Conservation (phyloP, 2,888 invertebrate genomes). For the Cylloceria caligata region DNA sequence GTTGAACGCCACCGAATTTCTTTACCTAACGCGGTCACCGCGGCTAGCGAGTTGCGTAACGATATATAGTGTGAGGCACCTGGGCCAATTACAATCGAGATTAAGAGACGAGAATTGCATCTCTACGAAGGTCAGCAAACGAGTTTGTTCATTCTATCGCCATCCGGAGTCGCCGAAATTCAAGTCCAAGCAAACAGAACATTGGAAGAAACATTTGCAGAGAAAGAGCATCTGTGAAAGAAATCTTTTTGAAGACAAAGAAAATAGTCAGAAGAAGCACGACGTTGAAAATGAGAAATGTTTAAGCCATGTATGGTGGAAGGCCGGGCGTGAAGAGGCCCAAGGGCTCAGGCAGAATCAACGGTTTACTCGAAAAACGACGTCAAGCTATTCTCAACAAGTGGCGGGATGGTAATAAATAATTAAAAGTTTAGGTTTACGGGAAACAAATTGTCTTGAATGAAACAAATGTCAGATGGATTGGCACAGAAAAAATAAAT, state of each 20-base stretch:
- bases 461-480: neutral
- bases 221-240: neutral
- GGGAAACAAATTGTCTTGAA: neutral
- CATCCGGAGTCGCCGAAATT: neutral
- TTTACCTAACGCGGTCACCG: constrained; percentile 64
- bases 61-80: neutral
- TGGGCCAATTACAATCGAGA: neutral
- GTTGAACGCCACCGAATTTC: constrained; percentile 48
- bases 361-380: constrained; percentile 84
- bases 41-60: constrained; percentile 42
- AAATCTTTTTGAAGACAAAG: neutral
- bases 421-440: neutral
- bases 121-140: neutral
- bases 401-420: constrained; percentile 86
- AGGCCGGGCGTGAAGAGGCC: constrained; percentile 79
- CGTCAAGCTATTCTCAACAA: constrained; percentile 85
- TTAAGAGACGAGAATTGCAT: neutral
- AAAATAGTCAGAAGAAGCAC: neutral
- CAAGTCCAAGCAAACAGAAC: neutral
- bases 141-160: neutral
- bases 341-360: constrained; percentile 84
- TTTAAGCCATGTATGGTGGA: constrained; percentile 70
- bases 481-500: neutral
- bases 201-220: neutral
- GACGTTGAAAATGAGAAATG: constrained; percentile 58